Percentiles rank a stretch among this genome's conserved stretches.
phyloP scores from a whole-genome alignment of 1,140 invertebrate genomes.

The Sminthurides bifidus region DNA sequence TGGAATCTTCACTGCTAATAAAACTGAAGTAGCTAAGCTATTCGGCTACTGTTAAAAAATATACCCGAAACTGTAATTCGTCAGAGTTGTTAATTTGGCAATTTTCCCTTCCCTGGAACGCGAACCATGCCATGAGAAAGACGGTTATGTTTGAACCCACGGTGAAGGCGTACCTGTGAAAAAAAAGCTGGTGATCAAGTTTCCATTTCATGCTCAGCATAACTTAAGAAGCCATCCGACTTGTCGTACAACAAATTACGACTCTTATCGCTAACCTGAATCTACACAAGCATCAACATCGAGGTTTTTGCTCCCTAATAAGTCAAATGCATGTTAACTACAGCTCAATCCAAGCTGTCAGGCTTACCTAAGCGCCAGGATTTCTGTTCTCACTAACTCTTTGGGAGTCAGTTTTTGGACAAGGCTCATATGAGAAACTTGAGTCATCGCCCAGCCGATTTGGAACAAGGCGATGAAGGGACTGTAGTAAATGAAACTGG shows the following conservation, averaged over 20 bases:
- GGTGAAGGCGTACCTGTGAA: constrained; percentile 55
- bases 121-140: constrained; percentile 51
- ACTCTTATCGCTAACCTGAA: no score
- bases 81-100: constrained; percentile 54
- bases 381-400: constrained; percentile 64
- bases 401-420: constrained; percentile 59
- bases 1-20: neutral
- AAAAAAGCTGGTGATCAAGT: neutral
- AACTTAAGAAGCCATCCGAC: neutral
- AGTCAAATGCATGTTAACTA: no score
- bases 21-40: neutral
- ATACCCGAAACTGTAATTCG: constrained; percentile 53
- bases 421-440: constrained; percentile 83
- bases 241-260: no score
- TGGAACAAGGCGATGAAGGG: constrained; percentile 89
- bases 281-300: no score
- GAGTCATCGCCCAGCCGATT: constrained; percentile 89
- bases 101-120: constrained; percentile 41
- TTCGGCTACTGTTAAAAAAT: neutral
- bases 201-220: neutral
- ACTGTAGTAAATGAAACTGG: constrained; percentile 73
- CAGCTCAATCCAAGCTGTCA: no score
- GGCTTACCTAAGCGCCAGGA: constrained; percentile 77
- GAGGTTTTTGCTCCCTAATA: no score
- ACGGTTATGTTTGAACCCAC: constrained; percentile 56